Evolutionary conservation across 2,888 invertebrate species (phyloP).

Genomic region (Catocala nupta): DNA sequence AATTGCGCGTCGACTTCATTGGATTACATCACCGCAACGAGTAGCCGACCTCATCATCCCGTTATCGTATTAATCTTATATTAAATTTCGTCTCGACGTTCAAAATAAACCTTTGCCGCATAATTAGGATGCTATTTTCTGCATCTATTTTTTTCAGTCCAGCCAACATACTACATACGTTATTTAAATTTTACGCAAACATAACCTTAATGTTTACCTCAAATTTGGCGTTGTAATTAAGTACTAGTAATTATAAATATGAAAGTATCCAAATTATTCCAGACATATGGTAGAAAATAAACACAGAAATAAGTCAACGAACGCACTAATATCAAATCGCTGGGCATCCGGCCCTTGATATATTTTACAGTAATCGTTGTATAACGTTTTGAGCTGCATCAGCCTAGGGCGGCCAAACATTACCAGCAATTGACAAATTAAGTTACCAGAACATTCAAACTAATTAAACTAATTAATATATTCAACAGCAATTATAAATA

Average conservation of each 20-base stretch:
- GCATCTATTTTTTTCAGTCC: background rate
- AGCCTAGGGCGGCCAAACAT: no score
- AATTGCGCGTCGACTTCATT: conserved; percentile 28
- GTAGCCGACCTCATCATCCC: conserved; percentile 19
- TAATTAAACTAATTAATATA: background rate
- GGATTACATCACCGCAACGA: conserved; percentile 26
- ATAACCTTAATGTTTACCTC: background rate
- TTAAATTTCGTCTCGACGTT: conserved; percentile 13
- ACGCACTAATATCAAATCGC: no score
- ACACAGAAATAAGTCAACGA: no score
- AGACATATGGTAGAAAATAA: no score
- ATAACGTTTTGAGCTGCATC: no score
- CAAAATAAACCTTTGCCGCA: background rate
- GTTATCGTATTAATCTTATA: conserved; percentile 25
- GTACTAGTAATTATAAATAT: no score
- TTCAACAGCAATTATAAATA: background rate
- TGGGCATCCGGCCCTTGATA: no score
- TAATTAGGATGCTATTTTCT: background rate
- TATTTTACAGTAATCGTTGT: no score
- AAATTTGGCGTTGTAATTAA: background rate
- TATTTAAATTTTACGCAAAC: background rate
- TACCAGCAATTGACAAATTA: background rate
- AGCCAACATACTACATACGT: background rate
- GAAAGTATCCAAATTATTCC: no score
- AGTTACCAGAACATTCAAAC: background rate